Evolutionary conservation across 1,140 invertebrate genomes (phyloP).

Genomic region (Lepidostoma basale): DNA sequence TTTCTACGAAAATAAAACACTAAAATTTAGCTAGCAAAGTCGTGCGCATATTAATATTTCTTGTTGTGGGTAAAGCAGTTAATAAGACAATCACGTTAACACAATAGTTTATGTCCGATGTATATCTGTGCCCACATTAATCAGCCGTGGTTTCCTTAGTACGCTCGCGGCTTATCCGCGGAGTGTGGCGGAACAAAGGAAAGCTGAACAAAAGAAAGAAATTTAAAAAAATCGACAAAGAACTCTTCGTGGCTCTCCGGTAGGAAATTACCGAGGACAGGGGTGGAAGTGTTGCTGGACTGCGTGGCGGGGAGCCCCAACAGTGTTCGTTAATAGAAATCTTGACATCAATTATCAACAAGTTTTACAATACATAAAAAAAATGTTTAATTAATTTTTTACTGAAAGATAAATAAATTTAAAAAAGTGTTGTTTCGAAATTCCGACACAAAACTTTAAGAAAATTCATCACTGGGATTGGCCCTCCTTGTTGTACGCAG

Average conservation of each 20-base stretch:
- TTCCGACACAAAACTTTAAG: too few relatives aligned
- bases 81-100: constrained; percentile 15
- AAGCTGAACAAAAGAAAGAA: constrained; percentile 10
- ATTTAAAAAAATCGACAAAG: constrained; percentile 15
- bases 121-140: constrained; percentile 9
- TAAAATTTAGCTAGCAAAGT: too few relatives aligned
- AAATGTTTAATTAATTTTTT: neutral
- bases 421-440: neutral
- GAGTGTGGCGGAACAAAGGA: neutral
- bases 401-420: neutral
- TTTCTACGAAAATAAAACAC: neutral
- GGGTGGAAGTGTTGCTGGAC: neutral
- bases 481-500: too few relatives aligned
- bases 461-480: too few relatives aligned
- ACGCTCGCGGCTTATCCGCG: neutral
- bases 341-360: too few relatives aligned
- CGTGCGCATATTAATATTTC: too few relatives aligned
- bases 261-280: neutral
- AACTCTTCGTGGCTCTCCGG: neutral
- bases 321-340: too few relatives aligned
- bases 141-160: constrained; percentile 3
- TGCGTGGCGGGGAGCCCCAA: neutral
- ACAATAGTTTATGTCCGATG: constrained; percentile 10
- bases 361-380: too few relatives aligned
- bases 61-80: too few relatives aligned